Conservation (phyloP, 2,797 vertebrate genomes). For the Sebastes matsubarae region DNA sequence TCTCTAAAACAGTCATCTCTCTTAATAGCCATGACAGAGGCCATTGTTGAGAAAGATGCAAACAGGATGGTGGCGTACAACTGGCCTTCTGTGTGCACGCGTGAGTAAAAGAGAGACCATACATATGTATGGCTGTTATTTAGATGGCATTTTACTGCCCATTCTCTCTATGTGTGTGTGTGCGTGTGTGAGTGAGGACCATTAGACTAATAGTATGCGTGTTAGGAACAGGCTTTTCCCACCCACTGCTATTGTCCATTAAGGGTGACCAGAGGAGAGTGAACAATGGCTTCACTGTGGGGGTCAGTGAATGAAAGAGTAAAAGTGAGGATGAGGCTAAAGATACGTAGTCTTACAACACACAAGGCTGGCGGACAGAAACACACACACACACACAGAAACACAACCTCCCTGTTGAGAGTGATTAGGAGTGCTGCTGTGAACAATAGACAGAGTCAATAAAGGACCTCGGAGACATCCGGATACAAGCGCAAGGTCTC, state of each 20-base stretch:
- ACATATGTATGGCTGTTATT: constrained; percentile 77
- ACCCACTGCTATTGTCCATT: constrained; percentile 79
- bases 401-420: constrained; percentile 75
- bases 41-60: constrained; percentile 74
- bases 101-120: constrained; percentile 65
- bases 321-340: constrained; percentile 63
- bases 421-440: constrained; percentile 79
- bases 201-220: constrained; percentile 70
- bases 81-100: constrained; percentile 60
- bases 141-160: constrained; percentile 63
- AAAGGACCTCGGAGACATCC: constrained; percentile 76
- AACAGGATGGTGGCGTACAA: constrained; percentile 78
- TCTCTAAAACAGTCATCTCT: constrained; percentile 73
- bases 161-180: constrained; percentile 19
- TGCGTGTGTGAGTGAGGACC: constrained; percentile 28
- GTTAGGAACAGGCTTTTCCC: constrained; percentile 70
- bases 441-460: constrained; percentile 83
- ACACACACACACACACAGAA: constrained; percentile 9
- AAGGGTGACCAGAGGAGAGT: constrained; percentile 66
- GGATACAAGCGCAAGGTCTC: constrained; percentile 73
- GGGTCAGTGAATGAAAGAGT: constrained; percentile 58
- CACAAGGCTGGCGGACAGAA: constrained; percentile 29
- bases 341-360: constrained; percentile 57
- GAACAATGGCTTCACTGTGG: constrained; percentile 76
- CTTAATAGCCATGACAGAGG: constrained; percentile 73